A percentile compares a stretch with the other conserved stretches of the same genome.
Conservation (phyloP, 2,888 invertebrate genomes). For the Caenorhabditis imperialis region DNA sequence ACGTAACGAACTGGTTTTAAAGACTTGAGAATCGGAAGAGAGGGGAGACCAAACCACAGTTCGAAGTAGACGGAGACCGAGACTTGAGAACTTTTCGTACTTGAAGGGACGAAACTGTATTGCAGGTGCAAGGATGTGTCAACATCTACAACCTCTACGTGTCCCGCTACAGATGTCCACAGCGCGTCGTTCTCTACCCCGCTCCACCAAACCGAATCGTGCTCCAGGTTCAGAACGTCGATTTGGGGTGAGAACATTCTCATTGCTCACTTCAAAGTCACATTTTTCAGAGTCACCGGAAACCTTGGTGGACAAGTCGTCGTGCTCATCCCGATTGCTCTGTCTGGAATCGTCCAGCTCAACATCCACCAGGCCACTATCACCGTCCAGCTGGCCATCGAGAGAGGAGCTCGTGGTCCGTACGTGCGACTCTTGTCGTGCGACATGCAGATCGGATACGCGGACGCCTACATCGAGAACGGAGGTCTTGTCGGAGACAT, state of each 20-base stretch:
- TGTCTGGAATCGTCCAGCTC: constrained; percentile 74
- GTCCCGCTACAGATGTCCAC: constrained; percentile 74
- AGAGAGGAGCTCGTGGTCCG: constrained; percentile 62
- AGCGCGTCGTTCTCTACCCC: constrained; percentile 73
- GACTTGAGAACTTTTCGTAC: not conserved
- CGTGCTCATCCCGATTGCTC: constrained; percentile 72
- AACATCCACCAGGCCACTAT: constrained; percentile 71
- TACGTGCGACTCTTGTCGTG: constrained; percentile 67
- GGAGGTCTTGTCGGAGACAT: constrained; percentile 76
- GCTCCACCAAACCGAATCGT: constrained; percentile 74
- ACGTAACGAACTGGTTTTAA: too few species aligned
- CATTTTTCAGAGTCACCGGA: constrained; percentile 71
- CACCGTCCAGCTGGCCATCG: constrained; percentile 65
- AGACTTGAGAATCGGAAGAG: too few species aligned
- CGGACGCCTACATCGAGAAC: constrained; percentile 75
- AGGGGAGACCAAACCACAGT: too few species aligned
- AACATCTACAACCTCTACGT: constrained; percentile 76
- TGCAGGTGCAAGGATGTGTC: constrained; percentile 73
- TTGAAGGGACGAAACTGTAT: not conserved
- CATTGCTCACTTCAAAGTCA: not conserved
- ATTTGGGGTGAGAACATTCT: constrained; percentile 66
- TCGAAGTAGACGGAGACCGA: not conserved
- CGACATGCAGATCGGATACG: constrained; percentile 69
- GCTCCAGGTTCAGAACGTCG: constrained; percentile 73
- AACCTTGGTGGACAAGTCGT: constrained; percentile 75